These are phyloP conservation scores for Cosmia pyralina DNA, from an alignment of 2,888 invertebrate species.

Conservation along the genomic window DNA sequence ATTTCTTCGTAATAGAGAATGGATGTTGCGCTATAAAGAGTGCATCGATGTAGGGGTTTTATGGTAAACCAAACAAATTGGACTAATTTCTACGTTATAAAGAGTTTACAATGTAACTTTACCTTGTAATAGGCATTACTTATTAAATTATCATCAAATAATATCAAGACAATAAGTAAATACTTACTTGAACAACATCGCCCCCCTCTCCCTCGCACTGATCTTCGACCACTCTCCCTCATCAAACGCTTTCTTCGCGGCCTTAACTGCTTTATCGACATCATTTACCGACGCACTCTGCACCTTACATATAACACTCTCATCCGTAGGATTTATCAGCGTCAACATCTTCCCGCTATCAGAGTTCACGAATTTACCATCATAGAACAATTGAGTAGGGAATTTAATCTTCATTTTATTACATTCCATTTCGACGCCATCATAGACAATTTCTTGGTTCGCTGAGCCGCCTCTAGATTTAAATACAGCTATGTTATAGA, in stretches of 20 bases:
- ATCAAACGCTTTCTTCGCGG: slow-evolving; percentile 96
- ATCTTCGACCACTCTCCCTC: slow-evolving; percentile 98
- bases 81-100: too few relatives aligned
- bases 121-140: too few relatives aligned
- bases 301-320: slow-evolving; percentile 94
- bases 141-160: neutral
- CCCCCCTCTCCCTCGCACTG: slow-evolving; percentile 97
- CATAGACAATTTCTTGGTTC: slow-evolving; percentile 91
- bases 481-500: slow-evolving; percentile 92
- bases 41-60: too few relatives aligned
- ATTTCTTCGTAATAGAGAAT: too few relatives aligned
- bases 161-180: neutral
- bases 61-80: too few relatives aligned
- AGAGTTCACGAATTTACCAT: slow-evolving; percentile 96
- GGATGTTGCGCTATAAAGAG: too few relatives aligned
- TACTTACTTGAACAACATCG: slow-evolving; percentile 93
- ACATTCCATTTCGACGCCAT: slow-evolving; percentile 93
- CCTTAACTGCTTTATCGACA: slow-evolving; percentile 96
- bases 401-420: slow-evolving; percentile 96
- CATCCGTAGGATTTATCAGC: slow-evolving; percentile 96
- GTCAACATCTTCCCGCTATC: slow-evolving; percentile 91
- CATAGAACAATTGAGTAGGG: slow-evolving; percentile 97
- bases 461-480: slow-evolving; percentile 91
- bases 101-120: too few relatives aligned
- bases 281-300: slow-evolving; percentile 94